Percentiles rank a stretch among this genome's conserved stretches.
Conservation (phyloP, 2,888 invertebrate species). For the Hybos culiciformis region DNA sequence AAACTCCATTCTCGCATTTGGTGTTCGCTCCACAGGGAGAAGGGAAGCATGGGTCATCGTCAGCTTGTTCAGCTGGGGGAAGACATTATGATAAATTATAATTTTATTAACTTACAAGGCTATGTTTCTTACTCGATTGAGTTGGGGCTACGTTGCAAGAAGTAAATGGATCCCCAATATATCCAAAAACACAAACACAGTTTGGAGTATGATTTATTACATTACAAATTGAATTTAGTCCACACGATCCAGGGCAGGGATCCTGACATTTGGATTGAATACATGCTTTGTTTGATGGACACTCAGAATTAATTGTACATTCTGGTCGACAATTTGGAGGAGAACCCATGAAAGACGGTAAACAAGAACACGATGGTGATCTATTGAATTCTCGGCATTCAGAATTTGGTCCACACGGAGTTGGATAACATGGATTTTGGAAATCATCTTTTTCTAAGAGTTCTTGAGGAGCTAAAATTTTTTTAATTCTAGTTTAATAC, state of each 20-base stretch:
- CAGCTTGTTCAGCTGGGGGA: slow-evolving; percentile 25
- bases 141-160: slow-evolving; percentile 48
- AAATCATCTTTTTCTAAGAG: slow-evolving; percentile 19
- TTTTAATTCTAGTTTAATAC: background rate
- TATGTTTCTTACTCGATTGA: slow-evolving; percentile 23
- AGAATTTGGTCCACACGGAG: slow-evolving; percentile 53
- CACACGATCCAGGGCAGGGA: slow-evolving; percentile 60
- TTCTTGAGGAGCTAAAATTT: slow-evolving; percentile 13
- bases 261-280: slow-evolving; percentile 56
- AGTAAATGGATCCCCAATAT: slow-evolving; percentile 60
- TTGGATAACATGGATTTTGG: slow-evolving; percentile 43
- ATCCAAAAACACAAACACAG: slow-evolving; percentile 48
- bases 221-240: slow-evolving; percentile 46
- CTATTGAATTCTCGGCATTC: slow-evolving; percentile 44
- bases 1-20: slow-evolving; percentile 38
- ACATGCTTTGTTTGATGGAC: slow-evolving; percentile 55
- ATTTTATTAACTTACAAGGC: slow-evolving; percentile 19
- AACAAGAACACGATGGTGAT: slow-evolving; percentile 50
- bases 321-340: slow-evolving; percentile 62
- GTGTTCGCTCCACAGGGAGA: slow-evolving; percentile 67
- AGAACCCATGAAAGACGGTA: slow-evolving; percentile 46
- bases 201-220: slow-evolving; percentile 58
- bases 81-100: background rate
- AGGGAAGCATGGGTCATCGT: slow-evolving; percentile 49
- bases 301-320: slow-evolving; percentile 58